These are phyloP conservation scores for Ctenochaetus hawaiiensis DNA, from an alignment of 2,797 vertebrate species.

Conservation along the genomic window DNA sequence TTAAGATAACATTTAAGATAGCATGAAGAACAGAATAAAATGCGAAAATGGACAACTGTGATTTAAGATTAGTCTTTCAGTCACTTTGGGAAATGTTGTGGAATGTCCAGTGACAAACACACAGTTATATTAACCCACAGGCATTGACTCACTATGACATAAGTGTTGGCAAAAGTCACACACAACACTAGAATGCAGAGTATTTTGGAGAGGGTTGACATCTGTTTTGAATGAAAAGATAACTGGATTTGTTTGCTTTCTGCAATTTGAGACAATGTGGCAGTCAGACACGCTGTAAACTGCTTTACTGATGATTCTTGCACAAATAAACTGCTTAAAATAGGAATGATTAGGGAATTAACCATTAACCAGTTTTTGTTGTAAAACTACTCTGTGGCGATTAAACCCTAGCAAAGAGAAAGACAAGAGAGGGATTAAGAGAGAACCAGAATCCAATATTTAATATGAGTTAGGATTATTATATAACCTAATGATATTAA, in stretches of 20 bases:
- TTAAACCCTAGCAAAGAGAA: neutral
- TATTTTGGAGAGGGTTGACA: neutral
- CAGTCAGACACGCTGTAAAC: conserved; percentile 21
- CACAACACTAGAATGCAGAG: conserved; percentile 18
- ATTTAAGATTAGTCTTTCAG: conserved; percentile 15
- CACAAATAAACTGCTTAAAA: conserved; percentile 53
- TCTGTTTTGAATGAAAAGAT: conserved; percentile 16
- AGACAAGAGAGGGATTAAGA: conserved; percentile 40
- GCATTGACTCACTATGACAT: conserved; percentile 36
- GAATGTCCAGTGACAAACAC: neutral
- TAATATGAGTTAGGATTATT: conserved; percentile 16
- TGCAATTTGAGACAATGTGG: conserved; percentile 14
- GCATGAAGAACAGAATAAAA: conserved; percentile 6
- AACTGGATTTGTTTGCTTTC: neutral
- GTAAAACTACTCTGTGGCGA: conserved; percentile 13
- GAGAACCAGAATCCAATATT: conserved; percentile 19
- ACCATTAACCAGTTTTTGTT: conserved; percentile 47
- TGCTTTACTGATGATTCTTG: conserved; percentile 28
- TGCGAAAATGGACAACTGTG: conserved; percentile 5
- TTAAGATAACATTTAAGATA: conserved; percentile 4
- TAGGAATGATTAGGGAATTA: conserved; percentile 76
- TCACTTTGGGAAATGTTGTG: conserved; percentile 2
- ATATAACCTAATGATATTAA: conserved; percentile 20
- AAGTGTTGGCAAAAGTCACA: conserved; percentile 31
- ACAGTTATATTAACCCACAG: conserved; percentile 18